A percentile compares a stretch with the other conserved stretches of the same genome.
Evolutionary conservation across 2,797 vertebrate genomes (phyloP).

Genomic region (Kryptopterus vitreolus): DNA sequence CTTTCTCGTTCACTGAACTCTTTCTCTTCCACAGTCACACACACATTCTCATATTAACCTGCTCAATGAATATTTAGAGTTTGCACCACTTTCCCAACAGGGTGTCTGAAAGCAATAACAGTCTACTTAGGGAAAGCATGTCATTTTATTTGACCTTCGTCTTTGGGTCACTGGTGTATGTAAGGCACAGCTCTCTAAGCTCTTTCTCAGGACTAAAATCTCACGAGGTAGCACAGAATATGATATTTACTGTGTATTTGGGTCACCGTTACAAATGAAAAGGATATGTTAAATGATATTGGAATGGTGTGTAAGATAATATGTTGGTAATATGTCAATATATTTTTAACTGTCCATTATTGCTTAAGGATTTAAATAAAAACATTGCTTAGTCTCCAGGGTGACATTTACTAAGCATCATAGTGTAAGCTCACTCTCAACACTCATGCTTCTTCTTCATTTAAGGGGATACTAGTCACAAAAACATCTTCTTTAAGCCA

Average conservation of each 20-base stretch:
- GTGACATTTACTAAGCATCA: neutral
- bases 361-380: neutral
- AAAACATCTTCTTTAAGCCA: neutral
- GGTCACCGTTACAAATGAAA: neutral
- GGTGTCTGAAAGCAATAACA: slow-evolving; percentile 32
- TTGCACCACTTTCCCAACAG: slow-evolving; percentile 17
- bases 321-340: neutral
- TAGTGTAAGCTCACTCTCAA: neutral
- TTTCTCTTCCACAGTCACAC: neutral
- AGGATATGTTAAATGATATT: neutral
- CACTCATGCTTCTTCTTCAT: neutral
- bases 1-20: neutral
- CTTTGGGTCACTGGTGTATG: slow-evolving; percentile 41
- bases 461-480: neutral
- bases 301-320: neutral
- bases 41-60: neutral
- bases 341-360: neutral
- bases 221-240: too few species aligned
- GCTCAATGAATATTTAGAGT: slow-evolving; percentile 44
- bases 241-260: neutral
- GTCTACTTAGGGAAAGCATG: slow-evolving; percentile 22
- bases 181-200: neutral
- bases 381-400: neutral
- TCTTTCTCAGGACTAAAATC: neutral
- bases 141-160: slow-evolving; percentile 43